Base-by-base conservation (phyloP, 1,140 invertebrate species). In the Drosophila pandora region DNA sequence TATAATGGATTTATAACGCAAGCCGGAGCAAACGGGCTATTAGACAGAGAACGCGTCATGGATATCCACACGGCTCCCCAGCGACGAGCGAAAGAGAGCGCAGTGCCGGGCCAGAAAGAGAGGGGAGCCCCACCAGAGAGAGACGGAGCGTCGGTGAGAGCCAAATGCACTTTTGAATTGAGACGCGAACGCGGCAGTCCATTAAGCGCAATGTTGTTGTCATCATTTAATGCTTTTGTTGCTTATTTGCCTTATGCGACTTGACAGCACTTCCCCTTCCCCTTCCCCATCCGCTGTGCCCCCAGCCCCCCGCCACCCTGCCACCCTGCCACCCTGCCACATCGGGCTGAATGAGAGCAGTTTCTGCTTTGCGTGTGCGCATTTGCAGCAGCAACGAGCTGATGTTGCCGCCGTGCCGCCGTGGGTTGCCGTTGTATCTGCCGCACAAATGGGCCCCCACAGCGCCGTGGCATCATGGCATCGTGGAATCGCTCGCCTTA, bases 1-100 rank as follows among this genome's bases (percentile, higher is more conserved):
- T 90, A 90, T 90, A 90, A 90, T 90, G 83, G 89, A 90, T 90
- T 90, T 85, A 87, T 85, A 85, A 85, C 82, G 78, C 82, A 80
- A 78, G 82, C 77, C 81, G 80, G 65, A 83, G 82, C 78, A 87
- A 88, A 81, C 81, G 79, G 58, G 56, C 50, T 80, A 78, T 63
- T 62, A 59, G 52, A 54, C 59, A 62, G 41, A 49, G 48, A 43
- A 32, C 28, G 57, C 23, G 39, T 13, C 13, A 52, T 28, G 7
- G 25, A 58, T 12, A 32, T 1, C 25, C 25, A 28, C 25, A 28
- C 23, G n/a, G 7, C 37, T 43, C 37, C 50, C 56, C 32, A 21
- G 45, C 43, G 48, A 45, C 28, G 30, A 43, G 12, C 13, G 32
- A 56, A 17, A 17, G 39, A 60, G 34, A 52, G 13, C 17, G 13